A percentile compares a stretch with the other conserved stretches of the same genome.
Evolutionary conservation across 1,140 invertebrate genomes (phyloP).

Genomic region (Centruroides vittatus): DNA sequence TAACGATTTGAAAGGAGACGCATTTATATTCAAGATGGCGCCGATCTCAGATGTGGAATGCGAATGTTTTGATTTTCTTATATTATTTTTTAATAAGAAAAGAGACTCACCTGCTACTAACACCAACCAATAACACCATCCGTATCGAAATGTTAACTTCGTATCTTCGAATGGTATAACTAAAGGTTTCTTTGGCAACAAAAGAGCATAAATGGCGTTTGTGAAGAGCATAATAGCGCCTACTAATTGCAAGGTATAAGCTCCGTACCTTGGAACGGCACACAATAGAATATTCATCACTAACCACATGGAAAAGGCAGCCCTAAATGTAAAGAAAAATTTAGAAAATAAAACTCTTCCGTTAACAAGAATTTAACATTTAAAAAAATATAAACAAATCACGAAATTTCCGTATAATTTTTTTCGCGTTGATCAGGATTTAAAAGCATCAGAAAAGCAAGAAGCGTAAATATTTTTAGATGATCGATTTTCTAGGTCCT

Average conservation of each 20-base stretch:
- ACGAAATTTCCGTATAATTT: neutral
- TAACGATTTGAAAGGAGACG: no score
- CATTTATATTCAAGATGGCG: no score
- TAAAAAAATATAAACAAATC: no score
- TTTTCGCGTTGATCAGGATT: neutral
- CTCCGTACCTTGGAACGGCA: conserved; percentile 83
- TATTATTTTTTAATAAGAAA: neutral
- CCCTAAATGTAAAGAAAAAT: conserved; percentile 41
- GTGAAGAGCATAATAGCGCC: conserved; percentile 58
- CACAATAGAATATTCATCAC: conserved; percentile 81
- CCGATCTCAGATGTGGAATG: neutral
- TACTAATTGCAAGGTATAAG: conserved; percentile 69
- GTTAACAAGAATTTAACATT: neutral
- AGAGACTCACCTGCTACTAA: conserved; percentile 56
- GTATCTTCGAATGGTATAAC: conserved; percentile 63
- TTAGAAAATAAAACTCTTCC: neutral
- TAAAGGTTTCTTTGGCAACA: conserved; percentile 64
- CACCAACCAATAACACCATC: conserved; percentile 88
- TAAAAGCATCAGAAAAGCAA: no score
- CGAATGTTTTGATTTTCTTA: neutral
- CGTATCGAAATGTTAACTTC: conserved; percentile 60
- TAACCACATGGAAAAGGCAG: conserved; percentile 74
- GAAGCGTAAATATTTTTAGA: no score
- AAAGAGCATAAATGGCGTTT: conserved; percentile 64
- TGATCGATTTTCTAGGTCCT: neutral